Evolutionary conservation across 2,113 vertebrate species (phyloP).

Genomic region (Lagenorhynchus albirostris): DNA sequence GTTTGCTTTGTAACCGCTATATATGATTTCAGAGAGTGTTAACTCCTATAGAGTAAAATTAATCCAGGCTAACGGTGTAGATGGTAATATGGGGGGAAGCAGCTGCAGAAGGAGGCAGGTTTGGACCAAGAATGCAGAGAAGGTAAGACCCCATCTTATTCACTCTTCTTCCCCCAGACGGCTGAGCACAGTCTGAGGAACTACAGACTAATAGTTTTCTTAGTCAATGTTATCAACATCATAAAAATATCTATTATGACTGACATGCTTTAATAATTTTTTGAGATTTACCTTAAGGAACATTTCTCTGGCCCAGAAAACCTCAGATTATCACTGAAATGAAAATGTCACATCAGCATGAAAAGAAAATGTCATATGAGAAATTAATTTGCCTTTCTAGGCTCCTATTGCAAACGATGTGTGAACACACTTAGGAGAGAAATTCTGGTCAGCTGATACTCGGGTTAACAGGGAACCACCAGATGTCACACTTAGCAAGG

Average conservation of each 20-base stretch:
- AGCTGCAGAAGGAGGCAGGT: neutral
- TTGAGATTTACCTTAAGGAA: neutral
- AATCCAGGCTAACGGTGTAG: neutral
- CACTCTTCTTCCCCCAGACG: accelerated
- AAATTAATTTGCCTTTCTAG: constrained; percentile 1
- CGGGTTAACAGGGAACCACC: neutral
- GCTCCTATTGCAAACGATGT: neutral
- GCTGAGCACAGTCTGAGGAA: neutral
- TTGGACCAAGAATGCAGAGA: neutral
- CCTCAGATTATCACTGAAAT: neutral
- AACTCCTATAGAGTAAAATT: neutral
- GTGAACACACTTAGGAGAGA: neutral
- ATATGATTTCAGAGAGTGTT: neutral
- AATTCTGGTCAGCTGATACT: neutral
- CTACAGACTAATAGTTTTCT: neutral
- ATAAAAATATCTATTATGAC: neutral
- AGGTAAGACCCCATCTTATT: neutral
- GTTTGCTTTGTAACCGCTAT: neutral
- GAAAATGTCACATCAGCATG: neutral
- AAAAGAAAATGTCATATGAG: neutral
- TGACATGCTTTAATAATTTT: neutral
- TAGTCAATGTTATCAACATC: neutral
- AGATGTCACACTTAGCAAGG: neutral
- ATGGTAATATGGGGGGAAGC: neutral
- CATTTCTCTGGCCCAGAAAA: neutral